phyloP scores from a whole-genome alignment of 2,797 vertebrate genomes.

The Tadarida brasiliensis region DNA sequence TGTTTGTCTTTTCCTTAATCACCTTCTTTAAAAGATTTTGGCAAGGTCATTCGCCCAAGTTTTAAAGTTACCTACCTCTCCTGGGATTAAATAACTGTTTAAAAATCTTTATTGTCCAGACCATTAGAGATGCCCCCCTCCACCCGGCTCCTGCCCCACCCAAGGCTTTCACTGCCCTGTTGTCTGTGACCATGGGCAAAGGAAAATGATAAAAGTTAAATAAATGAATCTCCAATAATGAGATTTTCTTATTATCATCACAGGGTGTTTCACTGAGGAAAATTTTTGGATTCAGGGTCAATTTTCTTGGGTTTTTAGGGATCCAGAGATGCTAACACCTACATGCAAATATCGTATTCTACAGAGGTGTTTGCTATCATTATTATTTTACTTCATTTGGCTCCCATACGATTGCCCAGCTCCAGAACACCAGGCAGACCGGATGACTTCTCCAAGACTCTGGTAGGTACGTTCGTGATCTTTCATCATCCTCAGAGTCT shows the following conservation, averaged over 20 bases:
- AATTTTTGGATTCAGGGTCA: background rate
- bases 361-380: background rate
- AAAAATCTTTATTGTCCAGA: too few relatives aligned
- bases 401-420: background rate
- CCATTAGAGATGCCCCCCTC: background rate
- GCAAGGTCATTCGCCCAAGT: background rate
- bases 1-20: background rate
- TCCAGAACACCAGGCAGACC: background rate
- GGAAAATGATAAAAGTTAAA: background rate
- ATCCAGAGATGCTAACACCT: background rate
- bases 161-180: too few relatives aligned
- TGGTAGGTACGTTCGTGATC: fast-evolving
- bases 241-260: background rate
- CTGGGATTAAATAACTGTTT: background rate
- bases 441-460: background rate
- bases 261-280: background rate
- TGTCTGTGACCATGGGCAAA: background rate
- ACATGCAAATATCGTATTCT: background rate
- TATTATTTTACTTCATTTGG: background rate
- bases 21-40: background rate
- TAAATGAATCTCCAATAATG: background rate
- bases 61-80: background rate
- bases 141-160: too few relatives aligned
- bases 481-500: background rate
- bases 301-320: background rate